phyloP scores from a whole-genome alignment of 2,797 vertebrate species.

The Propithecus deckenii region DNA sequence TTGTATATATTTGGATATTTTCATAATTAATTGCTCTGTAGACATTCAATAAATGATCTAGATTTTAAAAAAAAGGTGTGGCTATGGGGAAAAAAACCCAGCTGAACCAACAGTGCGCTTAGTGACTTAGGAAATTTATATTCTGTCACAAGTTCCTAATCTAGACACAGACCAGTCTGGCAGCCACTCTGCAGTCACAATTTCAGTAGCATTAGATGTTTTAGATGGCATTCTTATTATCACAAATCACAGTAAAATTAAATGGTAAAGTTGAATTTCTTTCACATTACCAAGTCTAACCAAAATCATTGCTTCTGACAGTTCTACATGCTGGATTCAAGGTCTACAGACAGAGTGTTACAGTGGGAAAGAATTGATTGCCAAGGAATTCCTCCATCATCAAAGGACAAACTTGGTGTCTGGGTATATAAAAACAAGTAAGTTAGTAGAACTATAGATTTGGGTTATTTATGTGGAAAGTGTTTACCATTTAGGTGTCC shows the following conservation, averaged over 20 bases:
- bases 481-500: not conserved
- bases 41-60: no score
- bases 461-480: not conserved
- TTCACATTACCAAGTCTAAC: conserved; percentile 47
- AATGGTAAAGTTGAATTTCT: not conserved
- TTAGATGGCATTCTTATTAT: not conserved
- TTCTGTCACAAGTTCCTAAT: conserved; percentile 5
- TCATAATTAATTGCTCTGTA: no score
- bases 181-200: not conserved
- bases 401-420: conserved; percentile 98
- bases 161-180: not conserved
- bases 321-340: conserved; percentile 95
- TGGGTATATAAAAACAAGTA: conserved; percentile 97
- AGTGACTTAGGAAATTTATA: not conserved
- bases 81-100: not conserved
- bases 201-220: not conserved
- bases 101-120: not conserved
- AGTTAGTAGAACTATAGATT: conserved; percentile 58
- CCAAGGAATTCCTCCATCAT: conserved; percentile 93
- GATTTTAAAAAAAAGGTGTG: not conserved
- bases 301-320: conserved; percentile 77
- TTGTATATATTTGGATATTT: no score
- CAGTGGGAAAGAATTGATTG: conserved; percentile 95
- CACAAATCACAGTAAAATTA: not conserved
- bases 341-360: conserved; percentile 85